phyloP scores from a whole-genome alignment of 2,888 invertebrate genomes.

The Diplazon laetatorius region DNA sequence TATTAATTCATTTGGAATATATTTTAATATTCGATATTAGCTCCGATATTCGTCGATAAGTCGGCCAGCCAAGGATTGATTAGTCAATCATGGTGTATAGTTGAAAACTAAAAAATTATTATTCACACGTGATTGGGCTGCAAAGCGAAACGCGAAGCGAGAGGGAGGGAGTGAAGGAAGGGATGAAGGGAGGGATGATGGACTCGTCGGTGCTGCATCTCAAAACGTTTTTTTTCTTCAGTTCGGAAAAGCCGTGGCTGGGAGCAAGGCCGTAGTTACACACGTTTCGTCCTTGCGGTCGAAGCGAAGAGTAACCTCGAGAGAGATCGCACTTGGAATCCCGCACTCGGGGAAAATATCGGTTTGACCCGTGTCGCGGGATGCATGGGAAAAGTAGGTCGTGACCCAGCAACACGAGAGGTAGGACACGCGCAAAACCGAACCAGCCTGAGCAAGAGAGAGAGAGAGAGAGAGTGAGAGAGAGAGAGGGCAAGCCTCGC shows the following conservation, averaged over 20 bases:
- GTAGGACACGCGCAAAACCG: conserved; percentile 45
- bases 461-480: no score
- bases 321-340: conserved; percentile 63
- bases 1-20: no score
- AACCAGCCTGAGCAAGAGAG: conserved; percentile 27
- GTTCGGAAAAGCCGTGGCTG: background rate
- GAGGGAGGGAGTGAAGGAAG: no score
- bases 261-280: conserved; percentile 2
- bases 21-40: no score
- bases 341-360: conserved; percentile 61
- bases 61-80: no score
- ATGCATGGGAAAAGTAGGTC: conserved; percentile 65
- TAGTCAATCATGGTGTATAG: no score
- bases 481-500: no score
- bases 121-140: no score
- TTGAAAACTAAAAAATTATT: no score
- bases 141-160: no score
- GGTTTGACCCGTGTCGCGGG: conserved; percentile 65
- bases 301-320: conserved; percentile 31
- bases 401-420: conserved; percentile 60
- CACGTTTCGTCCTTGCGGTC: conserved; percentile 53
- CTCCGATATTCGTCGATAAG: no score
- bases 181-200: conserved; percentile 16
- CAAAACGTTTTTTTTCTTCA: background rate
- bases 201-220: background rate